Evolutionary conservation across 2,797 vertebrate genomes (phyloP).

Genomic region (Notamacropus eugenii): DNA sequence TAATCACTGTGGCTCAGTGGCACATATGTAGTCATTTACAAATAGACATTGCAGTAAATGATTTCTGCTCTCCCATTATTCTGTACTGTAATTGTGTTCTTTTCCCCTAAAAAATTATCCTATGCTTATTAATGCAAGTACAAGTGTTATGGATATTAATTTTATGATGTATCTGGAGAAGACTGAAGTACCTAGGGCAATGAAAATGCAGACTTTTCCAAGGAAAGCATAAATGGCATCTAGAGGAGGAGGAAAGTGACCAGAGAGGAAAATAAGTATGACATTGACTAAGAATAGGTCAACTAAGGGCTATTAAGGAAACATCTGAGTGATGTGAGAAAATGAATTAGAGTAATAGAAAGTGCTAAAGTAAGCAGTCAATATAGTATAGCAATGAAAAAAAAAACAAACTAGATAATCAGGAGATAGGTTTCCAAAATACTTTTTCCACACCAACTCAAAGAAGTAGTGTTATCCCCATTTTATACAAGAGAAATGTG

Average conservation of each 20-base stretch:
- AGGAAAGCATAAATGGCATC: background rate
- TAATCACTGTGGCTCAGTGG: background rate
- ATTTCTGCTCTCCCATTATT: background rate
- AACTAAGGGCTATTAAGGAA: background rate
- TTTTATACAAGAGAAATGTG: background rate
- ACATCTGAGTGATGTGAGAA: background rate
- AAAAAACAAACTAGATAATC: background rate
- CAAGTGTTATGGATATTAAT: background rate
- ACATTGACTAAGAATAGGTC: background rate
- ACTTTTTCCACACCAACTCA: background rate
- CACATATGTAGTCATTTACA: background rate
- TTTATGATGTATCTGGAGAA: background rate
- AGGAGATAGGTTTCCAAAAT: background rate
- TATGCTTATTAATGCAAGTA: background rate
- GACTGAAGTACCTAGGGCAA: background rate
- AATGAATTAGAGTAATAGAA: background rate
- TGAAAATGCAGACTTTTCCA: background rate
- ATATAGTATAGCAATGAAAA: background rate
- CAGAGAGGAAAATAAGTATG: background rate
- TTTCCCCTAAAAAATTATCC: background rate
- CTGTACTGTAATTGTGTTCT: background rate
- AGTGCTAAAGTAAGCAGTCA: background rate
- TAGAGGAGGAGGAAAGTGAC: background rate
- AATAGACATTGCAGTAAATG: background rate
- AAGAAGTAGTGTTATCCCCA: background rate